Percentiles rank a stretch among this genome's conserved stretches.
Evolutionary conservation across 1,140 invertebrate genomes (phyloP).

Genomic region (Pogonognathellus flavescens): DNA sequence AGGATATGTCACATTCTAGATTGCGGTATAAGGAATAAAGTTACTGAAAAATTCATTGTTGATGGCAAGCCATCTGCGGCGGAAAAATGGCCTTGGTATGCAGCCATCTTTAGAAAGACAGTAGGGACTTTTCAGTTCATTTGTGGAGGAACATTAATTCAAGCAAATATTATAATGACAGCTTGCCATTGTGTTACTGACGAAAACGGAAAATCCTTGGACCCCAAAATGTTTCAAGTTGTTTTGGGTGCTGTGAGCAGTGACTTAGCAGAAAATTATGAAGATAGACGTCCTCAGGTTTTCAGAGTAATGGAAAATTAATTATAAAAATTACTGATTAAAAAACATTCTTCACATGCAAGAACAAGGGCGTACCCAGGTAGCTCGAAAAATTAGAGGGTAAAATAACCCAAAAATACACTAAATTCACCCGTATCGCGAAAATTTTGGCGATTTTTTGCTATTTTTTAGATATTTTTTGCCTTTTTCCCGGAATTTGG

Average conservation of each 20-base stretch:
- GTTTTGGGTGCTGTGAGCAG: conserved; percentile 1
- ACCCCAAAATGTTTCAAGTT: conserved; percentile 10
- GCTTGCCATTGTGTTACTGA: conserved; percentile 25
- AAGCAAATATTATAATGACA: background rate
- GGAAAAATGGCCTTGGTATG: conserved; percentile 28
- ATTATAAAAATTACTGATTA: no score
- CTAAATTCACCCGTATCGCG: no score
- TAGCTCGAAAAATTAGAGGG: no score
- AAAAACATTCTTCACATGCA: no score
- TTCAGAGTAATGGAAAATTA: background rate
- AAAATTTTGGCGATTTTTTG: no score
- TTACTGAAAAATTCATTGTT: background rate
- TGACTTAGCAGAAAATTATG: conserved; percentile 27
- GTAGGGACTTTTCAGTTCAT: conserved; percentile 15
- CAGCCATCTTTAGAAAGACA: conserved; percentile 22
- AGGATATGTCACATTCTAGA: background rate
- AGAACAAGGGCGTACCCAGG: no score
- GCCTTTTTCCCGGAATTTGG: no score
- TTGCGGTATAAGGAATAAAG: conserved; percentile 7
- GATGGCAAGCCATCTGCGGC: background rate
- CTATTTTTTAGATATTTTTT: no score
- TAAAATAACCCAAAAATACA: no score
- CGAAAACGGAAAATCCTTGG: background rate
- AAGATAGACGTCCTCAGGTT: background rate
- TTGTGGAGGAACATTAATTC: conserved; percentile 22